These are phyloP conservation scores for Peromyscus eremicus DNA, from an alignment of 2,797 vertebrate species.

Conservation along the genomic window DNA sequence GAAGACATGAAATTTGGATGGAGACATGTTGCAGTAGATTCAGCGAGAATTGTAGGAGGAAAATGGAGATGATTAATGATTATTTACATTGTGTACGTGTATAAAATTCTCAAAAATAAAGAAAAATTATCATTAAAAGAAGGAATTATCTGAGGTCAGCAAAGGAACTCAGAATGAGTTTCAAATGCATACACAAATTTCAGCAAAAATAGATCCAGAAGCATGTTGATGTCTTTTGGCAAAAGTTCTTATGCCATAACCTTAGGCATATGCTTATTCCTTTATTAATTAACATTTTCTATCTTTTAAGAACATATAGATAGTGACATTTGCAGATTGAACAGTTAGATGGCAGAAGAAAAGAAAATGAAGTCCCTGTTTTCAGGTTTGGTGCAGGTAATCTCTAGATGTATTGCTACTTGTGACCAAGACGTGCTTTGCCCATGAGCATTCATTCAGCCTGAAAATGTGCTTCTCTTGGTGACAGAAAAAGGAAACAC, in stretches of 20 bases:
- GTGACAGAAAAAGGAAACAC: not conserved
- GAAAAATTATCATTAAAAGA: not conserved
- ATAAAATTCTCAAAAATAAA: not conserved
- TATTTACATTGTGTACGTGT: not conserved
- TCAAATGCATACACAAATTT: slow-evolving; percentile 16
- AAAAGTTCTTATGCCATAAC: not conserved
- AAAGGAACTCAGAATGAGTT: slow-evolving; percentile 28
- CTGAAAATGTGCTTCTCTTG: not conserved
- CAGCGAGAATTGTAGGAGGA: not conserved
- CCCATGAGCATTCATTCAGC: not conserved
- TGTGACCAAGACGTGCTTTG: not conserved
- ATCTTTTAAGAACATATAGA: not conserved
- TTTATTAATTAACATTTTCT: slow-evolving; percentile 21
- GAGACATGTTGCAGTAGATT: not conserved
- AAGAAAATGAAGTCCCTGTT: not conserved
- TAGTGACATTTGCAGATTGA: not conserved
- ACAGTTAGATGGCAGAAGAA: not conserved
- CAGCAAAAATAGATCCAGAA: not conserved
- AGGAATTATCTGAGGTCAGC: not conserved
- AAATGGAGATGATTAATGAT: not conserved
- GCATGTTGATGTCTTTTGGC: slow-evolving; percentile 7
- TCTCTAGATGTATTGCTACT: not conserved
- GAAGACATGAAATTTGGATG: not conserved
- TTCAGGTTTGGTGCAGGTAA: not conserved
- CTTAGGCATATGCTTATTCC: not conserved